Percentiles rank a stretch among this genome's conserved stretches.
phyloP scores from a whole-genome alignment of 1,140 invertebrate species.

The Hyphantria cunea region DNA sequence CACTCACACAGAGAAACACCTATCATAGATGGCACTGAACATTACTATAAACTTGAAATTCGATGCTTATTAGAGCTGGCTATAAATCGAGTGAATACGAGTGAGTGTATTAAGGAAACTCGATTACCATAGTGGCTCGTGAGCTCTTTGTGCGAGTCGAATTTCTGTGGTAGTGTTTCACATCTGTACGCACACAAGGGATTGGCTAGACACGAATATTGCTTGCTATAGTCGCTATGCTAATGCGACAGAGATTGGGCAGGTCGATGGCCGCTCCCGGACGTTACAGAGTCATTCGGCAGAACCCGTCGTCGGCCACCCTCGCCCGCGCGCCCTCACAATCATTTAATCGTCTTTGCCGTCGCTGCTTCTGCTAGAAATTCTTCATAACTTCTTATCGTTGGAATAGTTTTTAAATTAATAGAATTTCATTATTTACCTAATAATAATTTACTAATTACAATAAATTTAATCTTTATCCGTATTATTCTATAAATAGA shows the following conservation, averaged over 20 bases:
- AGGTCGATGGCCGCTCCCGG: conserved; percentile 82
- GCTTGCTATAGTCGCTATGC: conserved; percentile 82
- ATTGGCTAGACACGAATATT: conserved; percentile 69
- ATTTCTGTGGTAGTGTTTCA: conserved; percentile 3
- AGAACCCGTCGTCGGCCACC: conserved; percentile 68
- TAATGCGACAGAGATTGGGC: conserved; percentile 82
- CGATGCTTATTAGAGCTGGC: background rate
- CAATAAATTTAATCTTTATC: background rate
- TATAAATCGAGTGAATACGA: background rate
- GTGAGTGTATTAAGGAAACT: too few species aligned
- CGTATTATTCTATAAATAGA: background rate
- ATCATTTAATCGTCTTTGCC: conserved; percentile 28
- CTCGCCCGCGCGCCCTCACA: conserved; percentile 56
- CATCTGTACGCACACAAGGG: conserved; percentile 43
- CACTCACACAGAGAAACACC: conserved; percentile 23
- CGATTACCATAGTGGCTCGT: background rate
- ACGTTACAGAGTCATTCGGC: conserved; percentile 80
- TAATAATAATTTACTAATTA: background rate
- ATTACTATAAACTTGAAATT: conserved; percentile 8
- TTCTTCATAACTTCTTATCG: background rate
- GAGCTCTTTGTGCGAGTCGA: conserved; percentile 3
- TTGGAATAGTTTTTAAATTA: background rate
- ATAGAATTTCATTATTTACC: background rate
- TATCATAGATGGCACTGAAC: conserved; percentile 11
- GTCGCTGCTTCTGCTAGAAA: conserved; percentile 1